Evolutionary conservation across 2,797 vertebrate genomes (phyloP).

Genomic region (Paratrypauchen microcephalus): DNA sequence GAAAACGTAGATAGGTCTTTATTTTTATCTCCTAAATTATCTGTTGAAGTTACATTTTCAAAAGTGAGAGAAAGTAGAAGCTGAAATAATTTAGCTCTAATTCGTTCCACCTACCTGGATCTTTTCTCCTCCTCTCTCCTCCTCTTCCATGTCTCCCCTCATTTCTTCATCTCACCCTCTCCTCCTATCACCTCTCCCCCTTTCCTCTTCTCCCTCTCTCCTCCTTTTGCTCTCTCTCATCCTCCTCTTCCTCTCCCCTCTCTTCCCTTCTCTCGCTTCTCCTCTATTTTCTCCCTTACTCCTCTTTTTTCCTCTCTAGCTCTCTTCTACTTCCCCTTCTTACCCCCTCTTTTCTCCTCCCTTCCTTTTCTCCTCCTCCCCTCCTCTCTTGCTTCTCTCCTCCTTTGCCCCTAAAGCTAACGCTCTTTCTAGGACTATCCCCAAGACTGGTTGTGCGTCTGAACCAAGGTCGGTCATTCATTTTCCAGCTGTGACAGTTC

Average conservation of each 20-base stretch:
- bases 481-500: slow-evolving; percentile 70
- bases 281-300: background rate
- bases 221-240: no score
- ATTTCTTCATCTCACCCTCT: slow-evolving; percentile 2
- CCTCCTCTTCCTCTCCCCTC: background rate
- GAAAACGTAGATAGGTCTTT: no score
- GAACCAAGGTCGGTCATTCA: slow-evolving; percentile 69
- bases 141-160: background rate
- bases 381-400: no score
- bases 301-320: no score
- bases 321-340: no score
- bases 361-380: background rate
- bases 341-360: background rate
- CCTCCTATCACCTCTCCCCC: background rate
- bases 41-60: background rate
- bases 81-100: background rate
- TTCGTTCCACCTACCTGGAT: background rate
- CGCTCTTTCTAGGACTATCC: slow-evolving; percentile 68
- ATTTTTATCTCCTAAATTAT: background rate
- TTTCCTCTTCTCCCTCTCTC: background rate
- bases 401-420: slow-evolving; percentile 28
- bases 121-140: slow-evolving; percentile 16
- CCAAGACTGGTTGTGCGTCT: slow-evolving; percentile 55
- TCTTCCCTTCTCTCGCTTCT: no score
- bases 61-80: background rate